Conservation (phyloP, 2,888 invertebrate species). For the Melikaiella ostensackeni region DNA sequence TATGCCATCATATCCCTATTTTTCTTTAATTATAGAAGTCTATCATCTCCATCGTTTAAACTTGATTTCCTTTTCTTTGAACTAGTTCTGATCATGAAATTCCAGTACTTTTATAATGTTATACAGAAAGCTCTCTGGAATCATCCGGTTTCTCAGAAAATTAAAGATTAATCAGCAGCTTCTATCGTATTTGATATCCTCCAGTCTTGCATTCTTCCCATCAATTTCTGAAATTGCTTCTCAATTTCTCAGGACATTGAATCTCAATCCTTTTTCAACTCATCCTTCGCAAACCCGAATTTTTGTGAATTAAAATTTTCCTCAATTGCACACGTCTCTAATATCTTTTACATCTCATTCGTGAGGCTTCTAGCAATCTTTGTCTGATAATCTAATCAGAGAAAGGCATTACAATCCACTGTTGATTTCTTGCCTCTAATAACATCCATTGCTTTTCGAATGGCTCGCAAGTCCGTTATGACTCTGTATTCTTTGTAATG, state of each 20-base stretch:
- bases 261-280: neutral
- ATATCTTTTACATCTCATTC: neutral
- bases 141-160: neutral
- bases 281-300: neutral
- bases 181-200: neutral
- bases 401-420: slow-evolving; percentile 31
- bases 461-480: slow-evolving; percentile 34
- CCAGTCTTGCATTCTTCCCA: neutral
- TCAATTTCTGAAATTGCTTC: neutral
- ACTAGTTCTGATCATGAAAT: neutral
- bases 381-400: slow-evolving; percentile 34
- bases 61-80: neutral
- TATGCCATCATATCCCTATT: neutral
- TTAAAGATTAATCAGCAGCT: neutral
- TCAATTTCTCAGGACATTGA: neutral
- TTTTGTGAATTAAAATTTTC: neutral
- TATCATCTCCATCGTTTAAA: neutral
- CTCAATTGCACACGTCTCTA: slow-evolving; percentile 12
- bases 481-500: slow-evolving; percentile 37
- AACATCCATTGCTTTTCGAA: slow-evolving; percentile 33
- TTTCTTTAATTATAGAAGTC: slow-evolving; percentile 9
- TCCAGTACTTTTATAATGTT: neutral
- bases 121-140: neutral
- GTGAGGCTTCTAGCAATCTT: neutral
- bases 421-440: slow-evolving; percentile 22